Evolutionary conservation across 2,113 vertebrate genomes (phyloP).

Genomic region (Polypterus bichir): DNA sequence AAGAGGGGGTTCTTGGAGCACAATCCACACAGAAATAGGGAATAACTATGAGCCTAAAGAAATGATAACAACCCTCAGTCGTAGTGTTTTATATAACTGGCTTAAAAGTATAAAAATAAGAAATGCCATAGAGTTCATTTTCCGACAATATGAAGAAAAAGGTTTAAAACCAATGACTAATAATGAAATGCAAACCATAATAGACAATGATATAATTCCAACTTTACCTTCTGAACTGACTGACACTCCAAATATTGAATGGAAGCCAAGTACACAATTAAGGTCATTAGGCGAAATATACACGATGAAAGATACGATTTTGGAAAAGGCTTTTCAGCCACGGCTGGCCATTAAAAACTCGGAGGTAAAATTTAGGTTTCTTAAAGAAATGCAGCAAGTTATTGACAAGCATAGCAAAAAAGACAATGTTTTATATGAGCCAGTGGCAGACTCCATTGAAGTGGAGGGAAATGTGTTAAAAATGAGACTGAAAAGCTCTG

Average conservation of each 20-base stretch:
- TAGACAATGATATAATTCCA: no score
- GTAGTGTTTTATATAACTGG: background rate
- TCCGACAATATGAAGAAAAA: background rate
- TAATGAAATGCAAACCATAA: background rate
- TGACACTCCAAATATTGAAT: background rate
- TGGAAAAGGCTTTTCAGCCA: conserved; percentile 2
- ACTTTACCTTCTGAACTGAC: background rate
- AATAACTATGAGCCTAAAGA: background rate
- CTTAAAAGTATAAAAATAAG: no score
- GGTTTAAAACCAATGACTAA: background rate
- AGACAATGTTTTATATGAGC: background rate
- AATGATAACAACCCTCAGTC: background rate
- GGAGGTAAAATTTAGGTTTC: background rate
- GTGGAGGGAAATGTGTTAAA: background rate
- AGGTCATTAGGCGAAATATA: background rate
- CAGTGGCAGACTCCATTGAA: background rate
- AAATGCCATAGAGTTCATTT: no score
- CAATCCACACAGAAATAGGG: background rate
- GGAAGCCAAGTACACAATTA: accelerated
- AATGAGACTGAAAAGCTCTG: background rate
- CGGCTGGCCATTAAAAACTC: conserved; percentile 3
- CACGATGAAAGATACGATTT: background rate
- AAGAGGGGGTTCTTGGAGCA: background rate
- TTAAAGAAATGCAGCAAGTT: background rate
- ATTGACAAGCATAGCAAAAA: conserved; percentile 6